These are phyloP conservation scores for Hartigia nigra DNA, from an alignment of 2,888 invertebrate genomes.

Conservation along the genomic window DNA sequence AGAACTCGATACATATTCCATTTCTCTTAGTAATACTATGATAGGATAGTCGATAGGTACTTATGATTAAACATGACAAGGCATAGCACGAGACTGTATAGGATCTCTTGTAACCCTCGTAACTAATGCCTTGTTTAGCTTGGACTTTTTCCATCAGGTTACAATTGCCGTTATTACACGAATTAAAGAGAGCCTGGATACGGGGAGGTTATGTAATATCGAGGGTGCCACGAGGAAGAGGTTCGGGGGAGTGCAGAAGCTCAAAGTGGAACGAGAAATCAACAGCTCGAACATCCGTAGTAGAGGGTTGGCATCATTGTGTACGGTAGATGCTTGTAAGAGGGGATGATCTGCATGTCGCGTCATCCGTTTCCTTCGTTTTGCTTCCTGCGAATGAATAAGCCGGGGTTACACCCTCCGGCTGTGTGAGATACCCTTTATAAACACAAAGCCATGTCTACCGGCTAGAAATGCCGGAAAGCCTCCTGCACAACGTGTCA, in stretches of 20 bases:
- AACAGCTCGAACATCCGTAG: background rate
- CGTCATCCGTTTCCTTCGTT: slow-evolving; percentile 56
- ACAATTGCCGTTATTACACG: background rate
- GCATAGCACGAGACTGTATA: background rate
- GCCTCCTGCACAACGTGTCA: background rate
- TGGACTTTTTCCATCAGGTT: background rate
- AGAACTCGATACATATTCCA: background rate
- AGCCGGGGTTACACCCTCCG: slow-evolving; percentile 61
- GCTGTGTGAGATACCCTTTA: slow-evolving; percentile 56
- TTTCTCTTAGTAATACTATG: background rate
- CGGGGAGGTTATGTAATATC: background rate
- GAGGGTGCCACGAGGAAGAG: background rate
- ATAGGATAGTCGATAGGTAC: background rate
- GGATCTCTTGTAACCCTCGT: background rate
- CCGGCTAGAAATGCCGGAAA: background rate
- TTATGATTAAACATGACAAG: background rate
- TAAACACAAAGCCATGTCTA: slow-evolving; percentile 17
- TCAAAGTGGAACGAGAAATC: background rate
- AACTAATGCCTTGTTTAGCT: background rate
- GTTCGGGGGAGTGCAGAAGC: background rate
- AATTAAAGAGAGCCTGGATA: background rate
- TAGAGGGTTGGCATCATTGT: background rate
- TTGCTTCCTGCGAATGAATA: slow-evolving; percentile 63
- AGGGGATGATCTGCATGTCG: slow-evolving; percentile 34
- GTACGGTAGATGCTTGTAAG: slow-evolving; percentile 7